Evolutionary conservation across 2,888 invertebrate species (phyloP), one percentile per base, ranked within the genome.

Genomic region (Homarus gammarus): DNA sequence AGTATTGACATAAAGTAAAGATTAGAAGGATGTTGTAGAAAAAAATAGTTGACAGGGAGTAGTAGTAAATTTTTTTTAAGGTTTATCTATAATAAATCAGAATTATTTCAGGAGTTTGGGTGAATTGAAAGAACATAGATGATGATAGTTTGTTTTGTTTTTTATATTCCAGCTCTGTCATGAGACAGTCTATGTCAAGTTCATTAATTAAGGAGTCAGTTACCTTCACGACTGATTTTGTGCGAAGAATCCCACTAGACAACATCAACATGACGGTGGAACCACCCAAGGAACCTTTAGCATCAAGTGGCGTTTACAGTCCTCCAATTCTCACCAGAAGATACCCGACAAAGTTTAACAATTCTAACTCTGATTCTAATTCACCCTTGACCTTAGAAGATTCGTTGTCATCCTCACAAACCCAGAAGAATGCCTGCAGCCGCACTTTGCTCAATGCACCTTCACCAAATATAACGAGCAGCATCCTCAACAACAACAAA

Each of bases 161-260:
- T 70, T 10, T 64, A 51, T 70, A 44, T 84, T 86, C 44, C 83
- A 91, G 91, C 31, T 70, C 85, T 70, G 64, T 88, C 40, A 83
- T 90, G 83, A 64, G 87, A n/a, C 89, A 90, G 61, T 90, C 88
- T 22, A 85, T 92, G 87, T 90, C 92, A 72, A 92, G 92, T 73
- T 92, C 92, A 31, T 79, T 92, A 44, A 89, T 92, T 61, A 92
- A 92, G 81, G 89, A 92, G 56, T 90, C 92, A 0, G 75, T 92
- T n/a, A 92, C 92, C 10, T 92, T 92, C 78, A 90, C 88, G 33
- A 92, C 92, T 10, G 92, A 92, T 72, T 92, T 92, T 79, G 89
- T 92, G 22, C 85, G 89, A 15, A 88, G 75, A 77, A 86, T 90
- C 40, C 90, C 88, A 33, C 56, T 90, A 22, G 86, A 88, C 85